Evolutionary conservation across 2,797 vertebrate species (phyloP).

Genomic region (Anniella stebbinsi): DNA sequence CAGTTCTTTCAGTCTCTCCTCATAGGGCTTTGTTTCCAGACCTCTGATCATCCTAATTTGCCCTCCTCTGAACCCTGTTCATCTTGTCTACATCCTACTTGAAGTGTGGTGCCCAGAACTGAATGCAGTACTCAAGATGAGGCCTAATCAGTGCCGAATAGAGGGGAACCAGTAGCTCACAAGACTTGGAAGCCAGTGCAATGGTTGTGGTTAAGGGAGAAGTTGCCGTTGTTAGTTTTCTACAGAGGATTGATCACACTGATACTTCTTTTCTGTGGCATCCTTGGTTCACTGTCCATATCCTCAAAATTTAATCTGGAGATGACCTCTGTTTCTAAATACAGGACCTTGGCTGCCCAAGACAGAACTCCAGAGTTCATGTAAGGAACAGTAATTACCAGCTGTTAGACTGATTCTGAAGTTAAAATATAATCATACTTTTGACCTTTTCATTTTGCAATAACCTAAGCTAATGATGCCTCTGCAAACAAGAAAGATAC

Average conservation of each 20-base stretch:
- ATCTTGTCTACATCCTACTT: too few relatives aligned
- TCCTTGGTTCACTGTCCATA: background rate
- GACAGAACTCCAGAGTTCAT: background rate
- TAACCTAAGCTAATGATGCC: slow-evolving; percentile 18
- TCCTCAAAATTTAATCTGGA: background rate
- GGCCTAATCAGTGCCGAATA: too few relatives aligned
- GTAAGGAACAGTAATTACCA: slow-evolving; percentile 2
- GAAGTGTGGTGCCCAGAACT: too few relatives aligned
- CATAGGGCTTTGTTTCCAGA: too few relatives aligned
- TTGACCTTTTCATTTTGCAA: slow-evolving; percentile 18
- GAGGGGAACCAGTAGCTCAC: too few relatives aligned
- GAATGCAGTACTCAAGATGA: too few relatives aligned
- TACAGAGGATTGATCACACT: background rate
- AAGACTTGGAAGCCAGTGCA: background rate
- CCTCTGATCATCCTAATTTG: too few relatives aligned
- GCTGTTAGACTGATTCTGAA: slow-evolving; percentile 6
- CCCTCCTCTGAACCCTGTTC: too few relatives aligned
- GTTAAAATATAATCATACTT: slow-evolving; percentile 16
- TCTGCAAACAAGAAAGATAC: slow-evolving; percentile 18
- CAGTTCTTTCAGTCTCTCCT: too few relatives aligned
- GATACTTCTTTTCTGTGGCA: too few relatives aligned
- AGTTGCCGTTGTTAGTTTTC: too few relatives aligned
- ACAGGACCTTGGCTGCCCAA: background rate
- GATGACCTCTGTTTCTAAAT: background rate
- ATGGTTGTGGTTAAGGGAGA: background rate